phyloP scores from a whole-genome alignment of 2,888 invertebrate species.

The Leptarthrus brevirostris region DNA sequence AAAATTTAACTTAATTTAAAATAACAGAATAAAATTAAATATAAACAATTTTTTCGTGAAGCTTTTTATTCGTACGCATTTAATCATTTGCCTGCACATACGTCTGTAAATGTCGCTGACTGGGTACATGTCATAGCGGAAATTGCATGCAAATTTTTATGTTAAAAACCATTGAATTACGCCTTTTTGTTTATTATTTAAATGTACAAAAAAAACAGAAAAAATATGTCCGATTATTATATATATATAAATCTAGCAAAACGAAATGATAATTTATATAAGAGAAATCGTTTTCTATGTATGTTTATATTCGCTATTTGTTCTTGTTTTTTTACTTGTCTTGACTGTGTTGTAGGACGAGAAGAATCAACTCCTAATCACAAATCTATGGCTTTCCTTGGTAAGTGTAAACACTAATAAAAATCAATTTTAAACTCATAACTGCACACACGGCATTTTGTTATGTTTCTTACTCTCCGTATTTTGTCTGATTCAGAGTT shows the following conservation, averaged over 20 bases:
- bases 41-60: constrained; percentile 25
- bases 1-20: too few species aligned
- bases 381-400: constrained; percentile 95
- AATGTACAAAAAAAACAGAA: constrained; percentile 56
- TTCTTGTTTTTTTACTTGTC: constrained; percentile 54
- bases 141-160: constrained; percentile 54
- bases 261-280: not conserved
- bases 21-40: constrained; percentile 44
- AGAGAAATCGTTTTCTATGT: constrained; percentile 15
- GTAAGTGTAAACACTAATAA: constrained; percentile 75
- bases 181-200: constrained; percentile 27
- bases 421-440: constrained; percentile 60
- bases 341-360: constrained; percentile 79
- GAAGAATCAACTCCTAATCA: constrained; percentile 95
- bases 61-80: constrained; percentile 43
- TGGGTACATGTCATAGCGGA: constrained; percentile 61
- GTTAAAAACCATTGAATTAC: constrained; percentile 2
- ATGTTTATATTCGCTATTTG: constrained; percentile 50
- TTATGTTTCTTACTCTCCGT: constrained; percentile 30
- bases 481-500: constrained; percentile 4
- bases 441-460: constrained; percentile 60
- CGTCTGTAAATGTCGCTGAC: constrained; percentile 57
- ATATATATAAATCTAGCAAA: not conserved
- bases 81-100: constrained; percentile 55
- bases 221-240: not conserved